A percentile compares a stretch with the other conserved stretches of the same genome.
These are phyloP conservation scores for Colius striatus DNA, from an alignment of 2,113 vertebrate genomes.

Conservation along the genomic window DNA sequence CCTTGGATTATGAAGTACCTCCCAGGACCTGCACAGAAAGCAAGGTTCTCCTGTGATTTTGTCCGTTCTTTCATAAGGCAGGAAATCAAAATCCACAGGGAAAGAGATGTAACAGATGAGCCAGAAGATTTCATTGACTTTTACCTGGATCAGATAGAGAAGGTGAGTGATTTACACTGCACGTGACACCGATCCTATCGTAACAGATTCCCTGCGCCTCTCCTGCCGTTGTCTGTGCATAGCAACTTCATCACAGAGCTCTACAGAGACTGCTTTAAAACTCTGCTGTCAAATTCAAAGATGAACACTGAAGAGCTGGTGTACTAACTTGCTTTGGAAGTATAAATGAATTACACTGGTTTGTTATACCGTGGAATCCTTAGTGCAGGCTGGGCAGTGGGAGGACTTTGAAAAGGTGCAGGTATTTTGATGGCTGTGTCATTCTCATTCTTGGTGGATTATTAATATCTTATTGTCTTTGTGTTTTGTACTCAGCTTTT, in stretches of 20 bases:
- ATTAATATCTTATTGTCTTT: background rate
- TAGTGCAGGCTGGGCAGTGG: background rate
- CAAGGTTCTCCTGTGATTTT: background rate
- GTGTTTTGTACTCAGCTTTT: background rate
- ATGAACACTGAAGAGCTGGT: background rate
- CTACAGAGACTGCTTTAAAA: background rate
- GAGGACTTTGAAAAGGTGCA: background rate
- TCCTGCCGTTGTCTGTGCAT: background rate
- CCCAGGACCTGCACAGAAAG: background rate
- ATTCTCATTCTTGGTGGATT: background rate
- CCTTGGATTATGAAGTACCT: background rate
- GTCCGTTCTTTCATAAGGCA: constrained; percentile 16
- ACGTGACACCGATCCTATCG: too few species aligned
- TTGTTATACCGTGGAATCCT: background rate
- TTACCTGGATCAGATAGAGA: constrained; percentile 64
- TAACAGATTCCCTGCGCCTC: fast-evolving
- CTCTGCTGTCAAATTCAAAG: background rate
- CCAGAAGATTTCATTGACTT: constrained; percentile 65
- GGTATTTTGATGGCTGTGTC: background rate
- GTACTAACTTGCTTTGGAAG: background rate
- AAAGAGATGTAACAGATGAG: background rate
- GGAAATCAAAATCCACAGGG: constrained; percentile 54
- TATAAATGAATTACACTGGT: background rate
- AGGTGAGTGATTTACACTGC: constrained; percentile 31
- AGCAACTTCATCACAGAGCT: background rate